phyloP scores from a whole-genome alignment of 1,140 invertebrate species.

The Zaprionus davidi region DNA sequence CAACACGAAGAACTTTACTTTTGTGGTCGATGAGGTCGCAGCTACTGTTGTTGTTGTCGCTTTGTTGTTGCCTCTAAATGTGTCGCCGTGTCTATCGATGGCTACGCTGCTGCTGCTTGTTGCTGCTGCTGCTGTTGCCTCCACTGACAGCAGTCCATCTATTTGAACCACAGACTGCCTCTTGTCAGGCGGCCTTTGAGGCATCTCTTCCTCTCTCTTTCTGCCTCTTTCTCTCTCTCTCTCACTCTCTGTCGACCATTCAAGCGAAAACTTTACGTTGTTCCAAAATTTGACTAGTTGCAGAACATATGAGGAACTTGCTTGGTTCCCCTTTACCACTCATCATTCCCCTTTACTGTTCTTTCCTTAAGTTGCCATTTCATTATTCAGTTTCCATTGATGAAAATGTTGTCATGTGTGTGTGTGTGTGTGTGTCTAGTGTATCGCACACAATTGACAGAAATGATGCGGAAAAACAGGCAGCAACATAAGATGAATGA shows the following conservation, averaged over 20 bases:
- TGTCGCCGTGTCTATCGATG: slow-evolving; percentile 50
- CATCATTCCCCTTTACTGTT: not conserved
- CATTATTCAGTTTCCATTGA: slow-evolving; percentile 51
- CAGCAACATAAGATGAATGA: not conserved
- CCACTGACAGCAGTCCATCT: slow-evolving; percentile 21
- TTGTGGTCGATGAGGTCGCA: slow-evolving; percentile 60
- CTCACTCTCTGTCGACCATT: not conserved
- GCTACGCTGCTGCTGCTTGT: slow-evolving; percentile 8
- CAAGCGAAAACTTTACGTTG: slow-evolving; percentile 23
- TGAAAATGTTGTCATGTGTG: slow-evolving; percentile 38
- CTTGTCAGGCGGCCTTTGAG: slow-evolving; percentile 21
- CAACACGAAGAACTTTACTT: slow-evolving; percentile 73
- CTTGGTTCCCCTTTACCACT: not conserved
- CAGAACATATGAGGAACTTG: not conserved
- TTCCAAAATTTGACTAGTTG: slow-evolving; percentile 28
- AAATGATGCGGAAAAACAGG: not conserved
- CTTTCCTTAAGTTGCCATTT: slow-evolving; percentile 13
- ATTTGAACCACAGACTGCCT: slow-evolving; percentile 15
- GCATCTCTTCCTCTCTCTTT: not conserved
- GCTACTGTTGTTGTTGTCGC: slow-evolving; percentile 41
- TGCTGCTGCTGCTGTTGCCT: slow-evolving; percentile 18
- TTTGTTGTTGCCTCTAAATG: slow-evolving; percentile 48
- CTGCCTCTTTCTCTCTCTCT: not conserved
- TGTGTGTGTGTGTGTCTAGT: slow-evolving; percentile 13
- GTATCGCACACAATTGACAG: slow-evolving; percentile 6